These are phyloP conservation scores for Ylistrum balloti DNA, from an alignment of 1,140 invertebrate genomes.

Conservation along the genomic window DNA sequence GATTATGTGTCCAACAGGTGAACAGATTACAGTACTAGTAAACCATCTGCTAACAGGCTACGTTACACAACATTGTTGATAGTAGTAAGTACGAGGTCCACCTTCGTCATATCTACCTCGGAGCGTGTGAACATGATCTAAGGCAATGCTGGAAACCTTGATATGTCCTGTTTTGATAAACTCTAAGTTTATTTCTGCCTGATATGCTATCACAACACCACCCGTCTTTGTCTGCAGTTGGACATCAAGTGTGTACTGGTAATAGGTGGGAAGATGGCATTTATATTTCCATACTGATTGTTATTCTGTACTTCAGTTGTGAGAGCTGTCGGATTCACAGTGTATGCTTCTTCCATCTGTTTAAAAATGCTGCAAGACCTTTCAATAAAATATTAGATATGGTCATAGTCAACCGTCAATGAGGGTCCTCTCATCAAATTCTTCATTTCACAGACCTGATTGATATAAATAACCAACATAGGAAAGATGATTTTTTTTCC, in stretches of 20 bases:
- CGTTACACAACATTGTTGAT: conserved; percentile 17
- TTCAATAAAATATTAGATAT: neutral
- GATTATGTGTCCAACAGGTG: conserved; percentile 29
- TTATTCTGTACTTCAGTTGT: neutral
- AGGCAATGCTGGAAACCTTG: neutral
- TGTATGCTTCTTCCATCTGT: neutral
- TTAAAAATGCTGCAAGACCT: neutral
- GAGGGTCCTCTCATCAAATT: no score
- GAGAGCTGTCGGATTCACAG: neutral
- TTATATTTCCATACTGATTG: neutral
- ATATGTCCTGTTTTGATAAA: conserved; percentile 29
- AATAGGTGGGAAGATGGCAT: neutral
- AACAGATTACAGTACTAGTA: neutral
- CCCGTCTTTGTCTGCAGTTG: neutral
- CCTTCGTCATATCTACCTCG: neutral
- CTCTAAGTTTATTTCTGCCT: neutral
- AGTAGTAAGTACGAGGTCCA: neutral
- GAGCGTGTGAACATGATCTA: conserved; percentile 32
- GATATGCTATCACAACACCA: neutral
- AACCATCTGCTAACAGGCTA: conserved; percentile 4
- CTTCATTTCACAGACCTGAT: no score
- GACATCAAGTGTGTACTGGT: neutral
- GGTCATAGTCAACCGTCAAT: neutral
- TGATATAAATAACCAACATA: no score
- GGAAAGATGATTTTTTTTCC: no score